A percentile compares a stretch with the other conserved stretches of the same genome.
phyloP scores from a whole-genome alignment of 1,140 invertebrate genomes.

The Pollicipes pollicipes region DNA sequence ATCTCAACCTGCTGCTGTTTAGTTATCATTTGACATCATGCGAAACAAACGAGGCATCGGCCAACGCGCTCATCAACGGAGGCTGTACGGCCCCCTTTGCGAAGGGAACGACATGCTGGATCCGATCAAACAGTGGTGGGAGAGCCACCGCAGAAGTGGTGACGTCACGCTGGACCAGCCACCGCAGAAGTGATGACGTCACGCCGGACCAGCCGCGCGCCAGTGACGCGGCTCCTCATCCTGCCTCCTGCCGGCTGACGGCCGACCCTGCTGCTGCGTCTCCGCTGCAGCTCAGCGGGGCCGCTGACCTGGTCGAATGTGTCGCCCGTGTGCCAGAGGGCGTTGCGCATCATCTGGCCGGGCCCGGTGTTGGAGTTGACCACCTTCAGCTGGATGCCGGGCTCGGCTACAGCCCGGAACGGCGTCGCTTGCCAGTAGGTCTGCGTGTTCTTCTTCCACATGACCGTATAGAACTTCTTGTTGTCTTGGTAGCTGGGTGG shows the following conservation, averaged over 20 bases:
- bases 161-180: too few species aligned
- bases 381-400: slow-evolving; percentile 81
- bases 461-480: slow-evolving; percentile 80
- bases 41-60: too few species aligned
- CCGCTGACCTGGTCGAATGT: slow-evolving; percentile 54
- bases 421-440: slow-evolving; percentile 70
- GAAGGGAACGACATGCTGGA: too few species aligned
- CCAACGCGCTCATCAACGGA: too few species aligned
- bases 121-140: too few species aligned
- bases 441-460: slow-evolving; percentile 90
- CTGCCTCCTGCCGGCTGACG: background rate
- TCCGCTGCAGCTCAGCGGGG: background rate
- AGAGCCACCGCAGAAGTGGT: too few species aligned
- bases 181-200: background rate
- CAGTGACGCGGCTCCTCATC: background rate
- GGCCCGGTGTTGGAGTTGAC: slow-evolving; percentile 80
- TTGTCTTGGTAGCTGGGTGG: slow-evolving; percentile 68
- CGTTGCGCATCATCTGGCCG: slow-evolving; percentile 71
- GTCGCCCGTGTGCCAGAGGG: slow-evolving; percentile 84
- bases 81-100: too few species aligned
- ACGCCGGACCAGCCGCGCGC: background rate
- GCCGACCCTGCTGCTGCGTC: background rate
- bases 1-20: too few species aligned
- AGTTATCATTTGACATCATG: too few species aligned
- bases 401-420: slow-evolving; percentile 67